Evolutionary conservation across 2,797 vertebrate genomes (phyloP), one percentile per base, ranked within the genome.

Genomic region (Malurus splendens): DNA sequence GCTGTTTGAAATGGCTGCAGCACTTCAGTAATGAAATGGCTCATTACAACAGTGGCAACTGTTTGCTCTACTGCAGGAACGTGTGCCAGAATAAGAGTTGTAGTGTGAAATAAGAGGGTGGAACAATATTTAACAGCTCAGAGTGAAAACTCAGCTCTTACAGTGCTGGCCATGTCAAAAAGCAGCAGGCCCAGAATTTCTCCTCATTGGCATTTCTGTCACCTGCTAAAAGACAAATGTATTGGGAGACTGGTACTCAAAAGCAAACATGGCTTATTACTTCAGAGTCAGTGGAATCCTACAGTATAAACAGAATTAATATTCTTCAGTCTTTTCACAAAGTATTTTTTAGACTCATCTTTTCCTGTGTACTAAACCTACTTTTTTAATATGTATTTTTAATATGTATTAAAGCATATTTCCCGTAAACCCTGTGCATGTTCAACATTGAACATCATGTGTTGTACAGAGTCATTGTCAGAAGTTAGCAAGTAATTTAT

Each of bases 1-100:
- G 36, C n/a, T 76, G 50, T 62, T 91, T 67, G 67, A 95, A 93
- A 93, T 56, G 50, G 47, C 33, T 83, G 36, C 62, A 82, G 61
- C 24, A 39, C 55, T 91, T 90, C 13, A 73, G 59, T 59, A 84
- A 85, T 71, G 48, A 61, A 92, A 88, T 3, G 2, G 22, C 50
- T 90, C 51, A 44, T 87, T 92, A 59, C 20, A 68, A 13, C 24
- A 82, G 42, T 50, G 51, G 30, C 27, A 81, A 85, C 36, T 48
- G 9, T 41, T 61, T 30, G 39, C 6, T 76, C 39, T 85, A 0
- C 4, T 45, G 23, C 47, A 68, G 51, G 41, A 76, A n/a, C 18
- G 25, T 4, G 24, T 7, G 17, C 24, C 78, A 89, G 30, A 67
- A 39, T 39, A 48, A 75, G 61, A 36, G 20, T 7, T 32, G 8